Base-by-base conservation (phyloP, 1,140 invertebrate species). In the Cataglyphis hispanica region DNA sequence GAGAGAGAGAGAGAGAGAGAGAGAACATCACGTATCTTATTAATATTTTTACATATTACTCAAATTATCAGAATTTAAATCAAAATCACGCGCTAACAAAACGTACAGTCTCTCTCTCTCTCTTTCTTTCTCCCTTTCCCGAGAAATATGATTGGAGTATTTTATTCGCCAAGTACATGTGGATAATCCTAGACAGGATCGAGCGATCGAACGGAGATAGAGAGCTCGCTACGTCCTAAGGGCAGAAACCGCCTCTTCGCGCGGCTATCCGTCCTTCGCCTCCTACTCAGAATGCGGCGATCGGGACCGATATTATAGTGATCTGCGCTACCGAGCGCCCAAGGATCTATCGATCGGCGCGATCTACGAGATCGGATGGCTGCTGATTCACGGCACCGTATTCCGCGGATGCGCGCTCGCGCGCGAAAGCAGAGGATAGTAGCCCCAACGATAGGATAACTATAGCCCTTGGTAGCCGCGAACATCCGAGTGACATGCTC, bases 401-500 rank as follows among this genome's bases (percentile, higher is more conserved):
- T 83, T 86, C 88, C 87, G 88, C 84, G 78, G 87, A 76, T 83
- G 40, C 84, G 83, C 53, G 83, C 34, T 50, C 85, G 43, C 76
- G 63, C 63, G 46, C 64, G 46, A 88, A 87, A 85, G 37, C 75
- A 86, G 31, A 69, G 85, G 61, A 46, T 70, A 60, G 64, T 70
- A 56, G 64, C 88, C 75, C 84, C 85, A 81, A 88, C 90, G 90
- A 91, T 87, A 88, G 90, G 90, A 91, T 91, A 91, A 91, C 90
- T 87, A 91, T 91, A 91, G 90, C 86, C 87, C 87, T 89, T 91
- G 90, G 87, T 90, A 91, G 87, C 87, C 86, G 89, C 89, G 86
- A 91, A 91, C 90, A 91, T 86, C 87, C 80, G 80, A 91, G 90
- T 91, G 90, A 91, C 90, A 91, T 91, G 89, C 89, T 91, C 90